Conservation (phyloP, 2,113 vertebrate genomes). For the Clupea harengus region DNA sequence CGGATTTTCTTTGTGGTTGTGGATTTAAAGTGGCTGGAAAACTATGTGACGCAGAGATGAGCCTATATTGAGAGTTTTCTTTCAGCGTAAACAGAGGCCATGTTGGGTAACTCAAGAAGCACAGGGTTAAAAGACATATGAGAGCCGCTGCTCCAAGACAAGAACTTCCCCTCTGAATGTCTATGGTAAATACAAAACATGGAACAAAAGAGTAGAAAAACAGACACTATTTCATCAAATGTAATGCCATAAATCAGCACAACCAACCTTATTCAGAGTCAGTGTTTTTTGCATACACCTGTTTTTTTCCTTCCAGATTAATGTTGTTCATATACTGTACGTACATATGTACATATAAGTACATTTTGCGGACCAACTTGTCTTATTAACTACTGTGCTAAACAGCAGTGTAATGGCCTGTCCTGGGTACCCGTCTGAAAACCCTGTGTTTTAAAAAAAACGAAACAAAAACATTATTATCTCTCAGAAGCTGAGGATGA, state of each 20-base stretch:
- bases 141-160: neutral
- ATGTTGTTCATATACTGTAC: too few species aligned
- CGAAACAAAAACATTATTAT: neutral
- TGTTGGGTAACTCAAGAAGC: neutral
- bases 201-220: neutral
- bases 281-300: neutral
- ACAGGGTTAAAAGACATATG: neutral
- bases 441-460: too few species aligned
- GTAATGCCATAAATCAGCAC: neutral
- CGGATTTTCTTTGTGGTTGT: conserved; percentile 20
- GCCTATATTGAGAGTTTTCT: neutral
- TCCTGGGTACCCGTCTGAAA: neutral
- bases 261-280: neutral
- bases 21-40: conserved; percentile 13
- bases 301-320: too few species aligned
- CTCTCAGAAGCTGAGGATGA: neutral
- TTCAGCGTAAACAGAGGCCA: neutral
- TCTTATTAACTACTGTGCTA: neutral
- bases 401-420: neutral
- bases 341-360: too few species aligned
- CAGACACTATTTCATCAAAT: neutral
- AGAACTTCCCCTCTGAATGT: neutral
- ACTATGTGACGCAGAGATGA: neutral
- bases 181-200: neutral
- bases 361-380: neutral